These are phyloP conservation scores for Bimastos eiseni DNA, from an alignment of 2,888 invertebrate species.

Conservation along the genomic window DNA sequence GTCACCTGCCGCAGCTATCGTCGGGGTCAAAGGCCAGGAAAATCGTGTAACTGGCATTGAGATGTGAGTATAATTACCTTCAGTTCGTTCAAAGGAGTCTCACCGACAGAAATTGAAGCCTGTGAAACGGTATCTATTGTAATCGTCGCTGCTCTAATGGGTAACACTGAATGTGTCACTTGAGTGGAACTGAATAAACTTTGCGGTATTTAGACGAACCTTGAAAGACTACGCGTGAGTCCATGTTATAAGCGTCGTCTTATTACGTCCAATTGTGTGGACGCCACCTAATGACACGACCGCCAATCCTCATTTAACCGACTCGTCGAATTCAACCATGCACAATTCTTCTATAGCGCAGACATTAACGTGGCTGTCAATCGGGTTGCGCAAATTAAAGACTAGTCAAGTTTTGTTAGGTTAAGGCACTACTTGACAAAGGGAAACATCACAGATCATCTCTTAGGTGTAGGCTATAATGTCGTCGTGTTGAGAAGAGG, in stretches of 20 bases:
- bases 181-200: not conserved
- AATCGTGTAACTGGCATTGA: not conserved
- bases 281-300: not conserved
- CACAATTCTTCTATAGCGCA: not conserved
- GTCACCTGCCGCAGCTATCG: not conserved
- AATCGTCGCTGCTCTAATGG: not conserved
- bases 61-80: not conserved
- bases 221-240: not conserved
- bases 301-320: not conserved
- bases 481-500: not conserved
- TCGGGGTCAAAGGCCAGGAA: not conserved
- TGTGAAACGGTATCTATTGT: not conserved
- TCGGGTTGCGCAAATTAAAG: not conserved
- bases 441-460: not conserved
- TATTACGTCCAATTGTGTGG: not conserved
- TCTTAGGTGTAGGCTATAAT: too few relatives aligned
- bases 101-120: not conserved
- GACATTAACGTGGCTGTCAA: not conserved
- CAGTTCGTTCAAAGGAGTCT: not conserved
- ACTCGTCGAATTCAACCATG: not conserved
- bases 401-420: not conserved
- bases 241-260: not conserved
- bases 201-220: not conserved
- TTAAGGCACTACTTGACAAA: not conserved
- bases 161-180: not conserved